Conservation (phyloP, 1,140 invertebrate genomes). For the Melanaphis sacchari region DNA sequence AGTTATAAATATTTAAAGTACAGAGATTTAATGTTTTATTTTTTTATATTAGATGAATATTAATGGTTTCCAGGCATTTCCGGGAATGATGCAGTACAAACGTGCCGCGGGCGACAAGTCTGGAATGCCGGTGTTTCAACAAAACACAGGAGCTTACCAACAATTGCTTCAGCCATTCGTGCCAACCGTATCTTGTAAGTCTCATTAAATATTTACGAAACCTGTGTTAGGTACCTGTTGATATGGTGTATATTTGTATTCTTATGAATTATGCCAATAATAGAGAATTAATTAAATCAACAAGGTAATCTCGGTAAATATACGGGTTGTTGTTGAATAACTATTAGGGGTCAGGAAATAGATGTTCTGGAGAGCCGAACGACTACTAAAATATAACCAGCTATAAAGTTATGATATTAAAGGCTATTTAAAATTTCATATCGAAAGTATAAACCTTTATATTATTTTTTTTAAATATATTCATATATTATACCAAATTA, state of each 20-base stretch:
- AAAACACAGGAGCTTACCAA: constrained; percentile 86
- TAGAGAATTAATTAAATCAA: background rate
- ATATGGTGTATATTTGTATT: background rate
- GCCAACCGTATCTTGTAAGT: constrained; percentile 88
- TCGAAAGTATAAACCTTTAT: background rate
- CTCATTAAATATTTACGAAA: background rate
- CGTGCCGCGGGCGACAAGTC: constrained; percentile 89
- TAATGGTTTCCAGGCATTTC: constrained; percentile 79
- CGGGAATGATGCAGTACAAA: constrained; percentile 93
- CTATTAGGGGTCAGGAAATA: background rate
- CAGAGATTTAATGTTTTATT: background rate
- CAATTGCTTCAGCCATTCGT: constrained; percentile 95
- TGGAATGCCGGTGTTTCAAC: constrained; percentile 94
- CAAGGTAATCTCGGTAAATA: background rate
- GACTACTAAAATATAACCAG: background rate
- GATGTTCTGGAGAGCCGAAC: background rate
- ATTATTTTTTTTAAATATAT: background rate
- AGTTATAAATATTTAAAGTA: background rate
- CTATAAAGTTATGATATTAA: background rate
- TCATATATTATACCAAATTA: background rate
- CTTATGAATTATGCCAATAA: background rate
- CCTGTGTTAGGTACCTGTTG: background rate
- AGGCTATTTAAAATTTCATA: background rate
- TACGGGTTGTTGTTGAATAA: too few relatives aligned
- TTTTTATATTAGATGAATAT: constrained; percentile 8